Base-by-base conservation (phyloP, 2,113 vertebrate species). In the Daubentonia madagascariensis region DNA sequence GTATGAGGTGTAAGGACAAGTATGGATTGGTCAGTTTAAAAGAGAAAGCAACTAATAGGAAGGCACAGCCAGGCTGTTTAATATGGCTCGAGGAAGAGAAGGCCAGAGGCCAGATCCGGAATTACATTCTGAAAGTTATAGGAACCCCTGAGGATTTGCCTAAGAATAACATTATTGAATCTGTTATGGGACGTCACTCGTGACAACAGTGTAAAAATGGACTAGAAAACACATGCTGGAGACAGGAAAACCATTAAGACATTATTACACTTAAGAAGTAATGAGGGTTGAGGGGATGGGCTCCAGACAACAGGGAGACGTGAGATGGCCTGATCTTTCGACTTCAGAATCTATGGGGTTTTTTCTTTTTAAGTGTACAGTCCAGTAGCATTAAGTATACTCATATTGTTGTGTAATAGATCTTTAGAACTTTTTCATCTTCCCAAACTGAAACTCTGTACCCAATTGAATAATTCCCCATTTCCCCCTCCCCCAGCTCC, bases 231-330 rank as follows among this genome's bases (percentile, higher is more conserved):
- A 3, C 59, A 37, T 2, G 8, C 18, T 37, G 7, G 67, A 12
- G 57, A 43, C 48, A 68, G 59, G 68, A 35, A 43, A 13, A 7
- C 48, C 40, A 8, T 54, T 10, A 52, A 63, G 43, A 50, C 1
- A 7, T 7, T 37, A 25, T 61, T 10, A 72, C 1, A 40, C 1
- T 1, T 37, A 5, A 43, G 28, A 30, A 16, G 6, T 10, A 14
- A 30, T 0, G 1, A 50, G 13, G 30, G 25, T 32, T 67, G 9
- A 11, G 6, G 25, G 54, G 23, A 22, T 22, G 1, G 2, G 43
- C 28, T n/a, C 35, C 61, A 20, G 30, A 57, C 30, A 8, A 23
- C 12, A 30, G 43, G 17, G 63, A 11, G 35, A 30, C 1, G 22
- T 6, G 50, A 1, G 32, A 25, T n/a, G 9, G 17, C 76, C 37